Evolutionary conservation across 2,797 vertebrate species (phyloP).

Genomic region (Cyclura pinguis): DNA sequence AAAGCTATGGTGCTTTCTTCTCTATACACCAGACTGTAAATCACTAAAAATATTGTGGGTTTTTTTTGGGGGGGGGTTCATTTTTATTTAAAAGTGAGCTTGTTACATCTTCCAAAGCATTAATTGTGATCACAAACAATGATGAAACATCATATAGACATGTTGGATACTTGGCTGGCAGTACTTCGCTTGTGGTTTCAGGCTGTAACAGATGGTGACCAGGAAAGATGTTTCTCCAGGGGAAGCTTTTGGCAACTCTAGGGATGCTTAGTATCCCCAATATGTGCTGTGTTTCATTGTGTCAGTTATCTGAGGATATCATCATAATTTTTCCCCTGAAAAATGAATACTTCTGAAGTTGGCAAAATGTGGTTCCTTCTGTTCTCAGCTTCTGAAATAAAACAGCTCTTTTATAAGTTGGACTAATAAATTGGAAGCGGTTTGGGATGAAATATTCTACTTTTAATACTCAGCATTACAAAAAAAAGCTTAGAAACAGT

Average conservation of each 20-base stretch:
- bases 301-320: neutral
- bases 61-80: neutral
- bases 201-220: neutral
- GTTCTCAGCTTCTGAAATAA: neutral
- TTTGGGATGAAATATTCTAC: neutral
- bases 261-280: constrained; percentile 15
- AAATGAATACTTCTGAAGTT: neutral
- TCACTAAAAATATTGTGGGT: neutral
- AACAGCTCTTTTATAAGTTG: neutral
- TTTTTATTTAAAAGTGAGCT: neutral
- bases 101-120: neutral
- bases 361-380: neutral
- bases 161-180: neutral
- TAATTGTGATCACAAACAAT: neutral
- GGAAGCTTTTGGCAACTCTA: neutral
- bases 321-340: neutral
- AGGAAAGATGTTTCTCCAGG: constrained; percentile 1
- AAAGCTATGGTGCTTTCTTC: neutral
- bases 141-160: neutral
- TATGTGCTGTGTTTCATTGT: neutral
- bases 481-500: neutral
- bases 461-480: neutral
- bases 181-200: neutral
- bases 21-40: neutral
- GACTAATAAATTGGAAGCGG: neutral